phyloP scores from a whole-genome alignment of 2,113 vertebrate species.

The Mus pahari region DNA sequence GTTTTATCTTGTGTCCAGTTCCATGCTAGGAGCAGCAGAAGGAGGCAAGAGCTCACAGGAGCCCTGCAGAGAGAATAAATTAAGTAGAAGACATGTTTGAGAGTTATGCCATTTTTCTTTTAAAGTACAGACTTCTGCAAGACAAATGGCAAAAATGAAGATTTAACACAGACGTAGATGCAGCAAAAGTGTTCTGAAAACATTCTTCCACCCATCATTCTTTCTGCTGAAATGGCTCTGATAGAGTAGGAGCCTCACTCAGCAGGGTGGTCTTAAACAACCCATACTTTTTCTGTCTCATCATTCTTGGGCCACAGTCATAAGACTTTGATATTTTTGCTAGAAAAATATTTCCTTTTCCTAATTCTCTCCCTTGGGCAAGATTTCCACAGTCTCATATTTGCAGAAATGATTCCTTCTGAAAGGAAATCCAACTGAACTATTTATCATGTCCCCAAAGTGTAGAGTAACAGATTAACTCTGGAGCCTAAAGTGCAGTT shows the following conservation, averaged over 20 bases:
- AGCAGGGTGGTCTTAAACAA: constrained; percentile 40
- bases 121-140: not conserved
- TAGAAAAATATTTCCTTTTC: constrained; percentile 84
- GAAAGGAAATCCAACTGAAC: constrained; percentile 82
- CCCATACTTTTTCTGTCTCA: constrained; percentile 4
- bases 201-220: not conserved
- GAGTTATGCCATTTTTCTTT: not conserved
- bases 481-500: constrained; percentile 69
- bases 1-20: not conserved
- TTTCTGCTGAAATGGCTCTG: not conserved
- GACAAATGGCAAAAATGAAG: constrained; percentile 56
- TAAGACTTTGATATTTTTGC: constrained; percentile 61
- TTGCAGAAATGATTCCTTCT: constrained; percentile 79
- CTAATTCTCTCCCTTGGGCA: constrained; percentile 75
- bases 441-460: constrained; percentile 84
- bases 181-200: not conserved
- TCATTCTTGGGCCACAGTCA: not conserved
- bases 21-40: accelerated
- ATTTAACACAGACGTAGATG: not conserved
- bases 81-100: not conserved
- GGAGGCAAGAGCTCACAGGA: no score
- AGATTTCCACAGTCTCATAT: constrained; percentile 77
- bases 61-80: not conserved
- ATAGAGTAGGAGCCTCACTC: not conserved
- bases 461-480: constrained; percentile 84